Conservation (phyloP, 1,140 invertebrate genomes). For the Hermetia illucens region DNA sequence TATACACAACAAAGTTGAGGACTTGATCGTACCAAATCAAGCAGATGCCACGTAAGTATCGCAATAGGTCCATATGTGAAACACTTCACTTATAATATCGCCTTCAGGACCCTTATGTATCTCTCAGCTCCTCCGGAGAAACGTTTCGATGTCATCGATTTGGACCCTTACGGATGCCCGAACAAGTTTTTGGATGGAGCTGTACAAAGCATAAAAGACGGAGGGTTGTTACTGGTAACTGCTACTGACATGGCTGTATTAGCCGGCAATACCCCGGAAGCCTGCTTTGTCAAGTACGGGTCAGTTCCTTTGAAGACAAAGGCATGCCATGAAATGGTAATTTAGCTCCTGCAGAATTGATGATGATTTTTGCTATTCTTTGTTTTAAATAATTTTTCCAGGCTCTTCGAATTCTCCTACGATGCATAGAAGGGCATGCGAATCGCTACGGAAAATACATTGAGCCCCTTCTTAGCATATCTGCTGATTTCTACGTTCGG, state of each 20-base stretch:
- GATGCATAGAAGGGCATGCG: conserved; percentile 80
- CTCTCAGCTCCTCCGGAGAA: conserved; percentile 46
- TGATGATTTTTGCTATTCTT: conserved; percentile 5
- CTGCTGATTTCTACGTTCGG: conserved; percentile 94
- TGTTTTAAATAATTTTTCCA: conserved; percentile 27
- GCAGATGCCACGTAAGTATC: conserved; percentile 66
- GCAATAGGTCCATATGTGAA: too few relatives aligned
- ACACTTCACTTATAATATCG: conserved; percentile 5
- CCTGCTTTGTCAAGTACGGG: conserved; percentile 87
- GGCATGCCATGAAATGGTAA: conserved; percentile 90
- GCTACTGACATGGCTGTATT: conserved; percentile 97
- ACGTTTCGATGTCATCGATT: conserved; percentile 79
- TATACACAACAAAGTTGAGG: conserved; percentile 56
- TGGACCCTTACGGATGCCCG: conserved; percentile 96
- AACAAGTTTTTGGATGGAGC: conserved; percentile 86
- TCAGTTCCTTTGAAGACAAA: conserved; percentile 74
- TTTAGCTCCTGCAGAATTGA: conserved; percentile 9
- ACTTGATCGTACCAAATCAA: conserved; percentile 56
- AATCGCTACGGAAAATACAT: conserved; percentile 89
- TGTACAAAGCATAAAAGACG: conserved; percentile 65
- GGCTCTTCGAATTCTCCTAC: conserved; percentile 83
- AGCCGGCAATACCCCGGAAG: conserved; percentile 89
- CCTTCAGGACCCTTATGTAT: conserved; percentile 71
- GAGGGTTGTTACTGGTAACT: conserved; percentile 80
- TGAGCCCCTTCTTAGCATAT: conserved; percentile 77